A percentile compares a stretch with the other conserved stretches of the same genome.
These are phyloP conservation scores for Apodemus sylvaticus DNA, from an alignment of 2,113 vertebrate species.

Conservation along the genomic window DNA sequence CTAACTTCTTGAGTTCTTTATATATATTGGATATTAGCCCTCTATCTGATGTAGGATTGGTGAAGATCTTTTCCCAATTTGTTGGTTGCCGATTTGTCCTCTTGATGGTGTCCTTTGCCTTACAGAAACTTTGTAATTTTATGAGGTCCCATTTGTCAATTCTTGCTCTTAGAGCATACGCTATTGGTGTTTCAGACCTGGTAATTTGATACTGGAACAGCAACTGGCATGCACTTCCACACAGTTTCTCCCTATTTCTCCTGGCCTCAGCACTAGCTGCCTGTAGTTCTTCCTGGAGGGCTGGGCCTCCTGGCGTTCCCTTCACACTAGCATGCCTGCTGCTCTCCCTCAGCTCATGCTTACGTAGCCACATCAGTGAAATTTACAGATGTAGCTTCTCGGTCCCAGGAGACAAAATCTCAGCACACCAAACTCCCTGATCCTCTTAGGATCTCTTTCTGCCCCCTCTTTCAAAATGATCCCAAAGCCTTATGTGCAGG, in stretches of 20 bases:
- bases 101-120: no score
- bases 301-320: background rate
- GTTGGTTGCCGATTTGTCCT: no score
- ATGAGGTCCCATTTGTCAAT: no score
- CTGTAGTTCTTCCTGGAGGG: background rate
- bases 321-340: background rate
- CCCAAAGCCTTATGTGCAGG: background rate
- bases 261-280: accelerated
- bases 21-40: no score
- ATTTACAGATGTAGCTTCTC: background rate
- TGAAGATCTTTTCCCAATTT: no score
- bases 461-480: background rate
- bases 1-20: no score
- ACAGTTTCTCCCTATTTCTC: background rate
- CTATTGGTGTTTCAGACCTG: background rate
- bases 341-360: background rate
- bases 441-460: background rate
- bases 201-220: no score
- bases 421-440: background rate
- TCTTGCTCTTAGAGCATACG: no score
- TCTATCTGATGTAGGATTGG: no score
- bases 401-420: background rate
- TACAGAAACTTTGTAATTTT: no score
- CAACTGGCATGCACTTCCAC: background rate
- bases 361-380: background rate